Conservation (phyloP, 2,113 vertebrate species). For the Dasyornis broadbenti region DNA sequence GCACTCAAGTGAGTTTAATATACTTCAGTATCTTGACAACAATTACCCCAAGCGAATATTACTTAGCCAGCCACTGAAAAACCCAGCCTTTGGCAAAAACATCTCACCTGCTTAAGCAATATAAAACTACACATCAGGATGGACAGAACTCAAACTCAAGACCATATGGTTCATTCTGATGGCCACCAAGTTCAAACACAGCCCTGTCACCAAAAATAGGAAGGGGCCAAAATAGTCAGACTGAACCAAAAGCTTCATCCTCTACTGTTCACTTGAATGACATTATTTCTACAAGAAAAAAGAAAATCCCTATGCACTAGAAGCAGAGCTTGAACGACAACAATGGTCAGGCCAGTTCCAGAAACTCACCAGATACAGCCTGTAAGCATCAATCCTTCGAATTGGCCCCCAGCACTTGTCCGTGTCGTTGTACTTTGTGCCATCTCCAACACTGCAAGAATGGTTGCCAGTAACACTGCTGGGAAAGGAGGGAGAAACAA, state of each 20-base stretch:
- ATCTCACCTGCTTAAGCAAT: background rate
- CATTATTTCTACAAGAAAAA: background rate
- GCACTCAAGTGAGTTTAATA: background rate
- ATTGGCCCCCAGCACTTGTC: slow-evolving; percentile 92
- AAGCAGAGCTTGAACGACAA: background rate
- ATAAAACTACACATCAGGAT: background rate
- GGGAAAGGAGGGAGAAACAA: slow-evolving; percentile 38
- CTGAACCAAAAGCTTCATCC: background rate
- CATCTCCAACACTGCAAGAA: slow-evolving; percentile 81
- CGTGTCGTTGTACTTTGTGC: slow-evolving; percentile 86
- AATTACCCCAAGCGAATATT: background rate
- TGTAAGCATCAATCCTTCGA: slow-evolving; percentile 87
- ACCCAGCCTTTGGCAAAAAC: background rate
- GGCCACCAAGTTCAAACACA: background rate
- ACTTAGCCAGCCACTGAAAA: background rate
- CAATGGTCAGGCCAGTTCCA: background rate
- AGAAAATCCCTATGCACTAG: background rate
- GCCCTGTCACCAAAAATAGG: fast-evolving
- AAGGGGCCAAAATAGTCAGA: background rate
- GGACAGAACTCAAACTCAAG: background rate
- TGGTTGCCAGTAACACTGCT: slow-evolving; percentile 77
- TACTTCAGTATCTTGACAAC: background rate
- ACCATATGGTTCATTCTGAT: background rate
- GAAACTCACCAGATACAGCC: slow-evolving; percentile 91
- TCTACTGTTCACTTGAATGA: background rate